phyloP scores from a whole-genome alignment of 2,797 vertebrate species.

The Enteromius fasciolatus region DNA sequence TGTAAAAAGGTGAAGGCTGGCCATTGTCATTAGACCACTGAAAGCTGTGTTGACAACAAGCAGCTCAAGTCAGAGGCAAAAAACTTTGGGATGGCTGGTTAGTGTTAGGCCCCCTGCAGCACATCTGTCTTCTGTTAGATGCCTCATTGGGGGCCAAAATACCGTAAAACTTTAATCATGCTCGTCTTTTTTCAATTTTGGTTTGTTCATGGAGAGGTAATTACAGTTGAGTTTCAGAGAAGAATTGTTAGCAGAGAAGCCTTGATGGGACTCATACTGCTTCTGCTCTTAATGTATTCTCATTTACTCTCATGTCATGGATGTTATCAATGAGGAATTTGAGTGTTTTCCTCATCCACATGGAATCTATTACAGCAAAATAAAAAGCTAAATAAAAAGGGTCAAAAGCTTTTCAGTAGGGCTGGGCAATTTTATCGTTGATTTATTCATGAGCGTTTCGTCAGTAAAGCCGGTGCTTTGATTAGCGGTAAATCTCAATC shows the following conservation, averaged over 20 bases:
- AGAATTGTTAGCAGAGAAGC: constrained; percentile 34
- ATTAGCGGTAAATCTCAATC: too few species aligned
- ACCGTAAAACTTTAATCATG: constrained; percentile 68
- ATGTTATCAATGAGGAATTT: constrained; percentile 26
- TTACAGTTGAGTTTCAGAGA: constrained; percentile 53
- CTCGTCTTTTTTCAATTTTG: constrained; percentile 46
- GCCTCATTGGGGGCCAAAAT: constrained; percentile 68
- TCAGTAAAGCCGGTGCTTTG: too few species aligned
- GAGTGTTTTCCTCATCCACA: constrained; percentile 12
- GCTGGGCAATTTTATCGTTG: too few species aligned
- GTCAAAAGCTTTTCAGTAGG: not conserved
- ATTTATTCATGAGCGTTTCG: too few species aligned
- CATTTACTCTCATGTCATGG: constrained; percentile 23
- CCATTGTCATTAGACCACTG: constrained; percentile 7
- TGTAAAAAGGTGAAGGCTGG: constrained; percentile 29
- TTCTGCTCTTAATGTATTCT: constrained; percentile 1
- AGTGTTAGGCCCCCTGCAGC: constrained; percentile 60
- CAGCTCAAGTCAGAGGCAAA: constrained; percentile 42
- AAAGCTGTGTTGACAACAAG: constrained; percentile 50
- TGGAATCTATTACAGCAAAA: not conserved
- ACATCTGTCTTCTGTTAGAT: constrained; percentile 72
- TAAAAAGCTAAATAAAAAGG: not conserved
- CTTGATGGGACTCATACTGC: constrained; percentile 21
- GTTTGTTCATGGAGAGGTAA: constrained; percentile 72
- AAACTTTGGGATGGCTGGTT: constrained; percentile 48